Evolutionary conservation across 2,113 vertebrate species (phyloP), one percentile per base, ranked within the genome.

Genomic region (Elaphurus davidianus): DNA sequence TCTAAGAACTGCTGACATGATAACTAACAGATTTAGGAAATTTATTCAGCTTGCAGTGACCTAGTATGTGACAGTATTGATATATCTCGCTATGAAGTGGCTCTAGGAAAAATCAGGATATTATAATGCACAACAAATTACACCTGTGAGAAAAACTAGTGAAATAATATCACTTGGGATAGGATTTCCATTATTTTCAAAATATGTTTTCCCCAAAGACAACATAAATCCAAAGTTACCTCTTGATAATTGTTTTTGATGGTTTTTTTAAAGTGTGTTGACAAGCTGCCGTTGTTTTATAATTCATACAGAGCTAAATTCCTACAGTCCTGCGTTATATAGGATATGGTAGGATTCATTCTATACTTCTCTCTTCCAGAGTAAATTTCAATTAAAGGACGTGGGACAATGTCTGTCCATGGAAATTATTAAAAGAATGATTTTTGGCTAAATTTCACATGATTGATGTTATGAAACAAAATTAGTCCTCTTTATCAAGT

Each of bases 21-120:
- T 96, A 92, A 45, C 2, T 96, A 79, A 78, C 27, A 93, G 47
- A 96, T 98, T 97, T 97, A 96, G 96, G 96, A 96, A 96, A 96
- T 97, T 86, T 36, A 92, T 96, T 98, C 84, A 92, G 86, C 84
- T 88, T 88, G 8, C 10, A 83, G 16, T 50, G 14, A 47, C 3
- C 17, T 55, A 88, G 7, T 79, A 52, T 23, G 10, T 91, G 74
- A 96, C 25, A 85, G 3, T 28, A 13, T 96, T 98, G 67, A 67
- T 52, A 82, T 82, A 1, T 2, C n/a, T 86, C 82, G 88, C 82
- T 81, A 55, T 1, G 83, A 96, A 62, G 43, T 76, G 64, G 67
- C 3, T 98, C 30, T 43, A 88, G 50, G 33, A 91, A 97, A 96
- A 60, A 95, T 23, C 36, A 83, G 14, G 6, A 50, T 33, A 86